Percentiles rank a stretch among this genome's conserved stretches.
phyloP scores from a whole-genome alignment of 2,797 vertebrate species.

The Acrossocheilus wenchowensis region DNA sequence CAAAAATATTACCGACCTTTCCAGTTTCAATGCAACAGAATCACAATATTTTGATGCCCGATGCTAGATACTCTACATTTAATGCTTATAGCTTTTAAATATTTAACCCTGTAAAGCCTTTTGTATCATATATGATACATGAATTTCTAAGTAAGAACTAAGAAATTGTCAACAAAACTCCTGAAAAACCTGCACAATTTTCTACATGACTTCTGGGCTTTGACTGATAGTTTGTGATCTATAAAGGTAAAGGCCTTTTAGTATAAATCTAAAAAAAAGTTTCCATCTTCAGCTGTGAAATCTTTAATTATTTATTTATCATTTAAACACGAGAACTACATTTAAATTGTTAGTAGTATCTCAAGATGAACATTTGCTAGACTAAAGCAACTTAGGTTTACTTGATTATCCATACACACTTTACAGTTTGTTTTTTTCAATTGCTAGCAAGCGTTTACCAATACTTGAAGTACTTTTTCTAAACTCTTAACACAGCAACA shows the following conservation, averaged over 20 bases:
- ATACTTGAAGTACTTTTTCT: too few relatives aligned
- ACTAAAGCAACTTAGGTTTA: neutral
- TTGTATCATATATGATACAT: neutral
- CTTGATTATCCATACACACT: neutral
- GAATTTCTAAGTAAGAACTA: neutral
- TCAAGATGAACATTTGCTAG: neutral
- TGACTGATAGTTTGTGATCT: neutral
- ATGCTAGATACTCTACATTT: neutral
- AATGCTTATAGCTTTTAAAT: neutral
- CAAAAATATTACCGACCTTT: neutral
- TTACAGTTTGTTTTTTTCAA: too few relatives aligned
- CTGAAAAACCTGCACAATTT: neutral
- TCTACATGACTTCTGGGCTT: neutral
- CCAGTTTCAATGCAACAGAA: neutral
- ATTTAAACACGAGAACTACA: neutral
- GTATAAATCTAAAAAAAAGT: neutral
- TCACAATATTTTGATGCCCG: neutral
- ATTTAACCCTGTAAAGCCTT: neutral
- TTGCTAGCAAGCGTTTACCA: too few relatives aligned
- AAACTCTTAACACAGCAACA: too few relatives aligned
- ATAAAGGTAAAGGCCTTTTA: neutral
- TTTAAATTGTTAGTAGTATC: neutral
- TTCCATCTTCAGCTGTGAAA: neutral
- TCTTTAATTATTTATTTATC: neutral
- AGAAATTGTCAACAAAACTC: neutral